phyloP scores from a whole-genome alignment of 2,888 invertebrate species.

The Synanthedon tipuliformis region DNA sequence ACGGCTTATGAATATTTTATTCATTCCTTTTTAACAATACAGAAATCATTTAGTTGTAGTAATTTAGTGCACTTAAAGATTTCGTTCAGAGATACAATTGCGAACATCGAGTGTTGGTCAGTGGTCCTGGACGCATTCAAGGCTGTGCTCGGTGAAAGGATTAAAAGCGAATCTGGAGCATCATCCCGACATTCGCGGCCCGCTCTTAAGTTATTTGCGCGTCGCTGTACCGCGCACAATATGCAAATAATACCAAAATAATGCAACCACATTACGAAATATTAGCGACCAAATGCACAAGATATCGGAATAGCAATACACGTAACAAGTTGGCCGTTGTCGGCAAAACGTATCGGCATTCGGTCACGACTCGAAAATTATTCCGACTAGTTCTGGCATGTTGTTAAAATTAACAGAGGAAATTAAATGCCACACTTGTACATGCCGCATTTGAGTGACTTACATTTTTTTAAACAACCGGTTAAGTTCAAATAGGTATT shows the following conservation, averaged over 20 bases:
- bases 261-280: slow-evolving; percentile 36
- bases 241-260: slow-evolving; percentile 47
- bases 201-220: slow-evolving; percentile 19
- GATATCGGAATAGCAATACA: slow-evolving; percentile 34
- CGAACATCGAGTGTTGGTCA: slow-evolving; percentile 38
- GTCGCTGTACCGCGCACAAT: slow-evolving; percentile 32
- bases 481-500: too few relatives aligned
- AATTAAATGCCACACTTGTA: too few relatives aligned
- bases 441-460: too few relatives aligned
- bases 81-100: too few relatives aligned
- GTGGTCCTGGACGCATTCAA: slow-evolving; percentile 45
- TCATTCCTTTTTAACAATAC: too few relatives aligned
- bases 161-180: slow-evolving; percentile 59
- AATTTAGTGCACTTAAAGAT: too few relatives aligned
- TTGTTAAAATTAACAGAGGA: too few relatives aligned
- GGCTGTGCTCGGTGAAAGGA: slow-evolving; percentile 62
- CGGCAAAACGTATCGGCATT: slow-evolving; percentile 55
- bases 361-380: slow-evolving; percentile 47
- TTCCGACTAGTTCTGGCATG: slow-evolving; percentile 9
- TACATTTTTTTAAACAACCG: too few relatives aligned
- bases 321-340: slow-evolving; percentile 52
- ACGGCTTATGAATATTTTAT: too few relatives aligned
- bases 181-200: slow-evolving; percentile 19
- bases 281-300: slow-evolving; percentile 44
- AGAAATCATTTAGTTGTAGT: too few relatives aligned